Base-by-base conservation (phyloP, 2,888 invertebrate genomes). In the Drosophila limbata region DNA sequence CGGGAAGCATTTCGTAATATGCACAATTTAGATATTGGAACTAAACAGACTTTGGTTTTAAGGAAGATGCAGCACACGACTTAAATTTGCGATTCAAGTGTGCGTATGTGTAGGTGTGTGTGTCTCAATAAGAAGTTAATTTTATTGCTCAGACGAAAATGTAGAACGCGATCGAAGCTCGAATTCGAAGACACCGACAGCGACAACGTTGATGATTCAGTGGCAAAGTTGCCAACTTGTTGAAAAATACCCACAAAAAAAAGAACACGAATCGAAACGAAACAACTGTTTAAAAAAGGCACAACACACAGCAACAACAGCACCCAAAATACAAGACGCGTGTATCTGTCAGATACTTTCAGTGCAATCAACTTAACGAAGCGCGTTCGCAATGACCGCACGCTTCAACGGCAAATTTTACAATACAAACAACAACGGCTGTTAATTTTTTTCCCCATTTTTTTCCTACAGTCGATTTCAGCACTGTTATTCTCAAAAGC, bases 321-420 rank as follows among this genome's bases (percentile, higher is more conserved):
- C 56, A 64, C 60, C 47, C 48, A 62, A 50, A 61, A 48, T 17
- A 45, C 21, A 39, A 60, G 55, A 73, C 69, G 73, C 77, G 79
- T 64, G 70, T 87, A 84, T 87, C 82, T 77, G 48, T 53, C 53
- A 87, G 84, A 83, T 81, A 81, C 82, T 63, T 73, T 65, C 19
- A 62, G 57, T 79, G 68, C 61, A 66, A 67, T 70, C 52, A 63
- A 81, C 55, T 65, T 33, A 67, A 60, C 64, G 63, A 61, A 65
- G 67, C 82, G 73, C 84, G 81, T 64, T 81, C 65, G 52, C 48
- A 56, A 59, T 62, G 57, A 74, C 76, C 76, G 79, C 76, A 77
- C 79, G 76, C 76, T 77, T 66, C 76, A 77, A 77, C 79, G 63
- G 62, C 79, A 77, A 78, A 60, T 77, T 73, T 21, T 60, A 77